Base-by-base conservation (phyloP, 2,888 invertebrate species). In the Ischnura elegans region DNA sequence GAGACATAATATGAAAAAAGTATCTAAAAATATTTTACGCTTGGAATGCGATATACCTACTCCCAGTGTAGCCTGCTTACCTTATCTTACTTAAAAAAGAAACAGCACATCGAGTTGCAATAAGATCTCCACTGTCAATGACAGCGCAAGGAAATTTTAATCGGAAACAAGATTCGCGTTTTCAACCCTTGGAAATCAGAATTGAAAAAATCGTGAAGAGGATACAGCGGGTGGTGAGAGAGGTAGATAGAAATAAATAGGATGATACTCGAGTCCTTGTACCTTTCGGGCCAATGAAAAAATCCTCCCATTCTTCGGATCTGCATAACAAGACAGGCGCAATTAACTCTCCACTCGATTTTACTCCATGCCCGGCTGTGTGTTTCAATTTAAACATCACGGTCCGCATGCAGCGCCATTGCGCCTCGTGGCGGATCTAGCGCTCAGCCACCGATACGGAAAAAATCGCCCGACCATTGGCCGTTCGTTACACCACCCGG, bases 311-410 rank as follows among this genome's bases (percentile, higher is more conserved):
- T 61, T 61, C 66, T 61, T 13, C 43, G 42, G n/a, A 90, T 90
- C 42, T 45, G 16, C 61, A 43, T 66, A 61, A 43, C 61, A 61
- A 61, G 43, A 25, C 66, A 90, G 45, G 61, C 25, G 13, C 25
- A 45, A 90, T 90, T 66, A 66, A 90, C 61, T 66, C 61, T n/a
- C 61, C 61, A n/a, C 43, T 43, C 66, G 25, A 66, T 90, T 90
- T 43, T 61, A 8, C 36, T 36, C 76, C 21, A 43, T 21, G 66
- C 66, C 55, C 55, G 87, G 21, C 55, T n/a, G 55, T 42, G 55
- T 42, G 87, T 61, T 87, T 87, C 87, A 87, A 55, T 87, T 87
- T 87, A 55, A 55, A 87, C 87, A 55, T 25, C 87, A 51, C 87
- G 29, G 87, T n/a, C 87, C 29, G 87, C 42, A 21, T 36, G 0